These are phyloP conservation scores for Microcaecilia unicolor DNA, from an alignment of 2,797 vertebrate species.

Conservation along the genomic window DNA sequence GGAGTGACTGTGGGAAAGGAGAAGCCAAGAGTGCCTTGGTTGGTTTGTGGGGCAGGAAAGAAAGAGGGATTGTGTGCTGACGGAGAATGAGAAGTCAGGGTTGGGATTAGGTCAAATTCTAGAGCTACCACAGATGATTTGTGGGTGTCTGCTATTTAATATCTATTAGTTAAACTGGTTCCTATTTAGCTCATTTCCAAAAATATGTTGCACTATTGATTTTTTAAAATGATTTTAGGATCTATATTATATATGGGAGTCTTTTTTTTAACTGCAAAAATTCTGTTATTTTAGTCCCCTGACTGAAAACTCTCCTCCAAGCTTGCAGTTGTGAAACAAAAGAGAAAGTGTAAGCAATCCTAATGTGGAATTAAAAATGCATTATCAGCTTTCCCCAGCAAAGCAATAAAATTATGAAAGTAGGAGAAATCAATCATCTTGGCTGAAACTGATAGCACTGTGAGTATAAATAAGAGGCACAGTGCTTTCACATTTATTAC, in stretches of 20 bases:
- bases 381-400: conserved; percentile 2
- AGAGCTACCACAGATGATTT: too few relatives aligned
- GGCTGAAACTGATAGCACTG: conserved; percentile 5
- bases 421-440: conserved; percentile 1
- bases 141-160: too few relatives aligned
- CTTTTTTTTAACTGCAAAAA: not conserved
- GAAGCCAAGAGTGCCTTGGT: too few relatives aligned
- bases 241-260: not conserved
- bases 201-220: too few relatives aligned
- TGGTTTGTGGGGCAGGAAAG: too few relatives aligned
- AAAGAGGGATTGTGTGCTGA: too few relatives aligned
- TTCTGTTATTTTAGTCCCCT: not conserved
- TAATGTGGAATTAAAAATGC: conserved; percentile 9
- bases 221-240: accelerated
- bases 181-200: too few relatives aligned
- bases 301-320: not conserved
- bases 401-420: conserved; percentile 13
- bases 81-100: too few relatives aligned
- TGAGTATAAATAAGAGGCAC: not conserved
- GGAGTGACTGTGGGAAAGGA: too few relatives aligned
- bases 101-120: too few relatives aligned
- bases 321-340: not conserved
- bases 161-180: too few relatives aligned
- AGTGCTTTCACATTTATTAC: not conserved
- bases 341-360: not conserved